These are phyloP conservation scores for Poliocrania exsul DNA, from an alignment of 2,797 vertebrate species.

Conservation along the genomic window DNA sequence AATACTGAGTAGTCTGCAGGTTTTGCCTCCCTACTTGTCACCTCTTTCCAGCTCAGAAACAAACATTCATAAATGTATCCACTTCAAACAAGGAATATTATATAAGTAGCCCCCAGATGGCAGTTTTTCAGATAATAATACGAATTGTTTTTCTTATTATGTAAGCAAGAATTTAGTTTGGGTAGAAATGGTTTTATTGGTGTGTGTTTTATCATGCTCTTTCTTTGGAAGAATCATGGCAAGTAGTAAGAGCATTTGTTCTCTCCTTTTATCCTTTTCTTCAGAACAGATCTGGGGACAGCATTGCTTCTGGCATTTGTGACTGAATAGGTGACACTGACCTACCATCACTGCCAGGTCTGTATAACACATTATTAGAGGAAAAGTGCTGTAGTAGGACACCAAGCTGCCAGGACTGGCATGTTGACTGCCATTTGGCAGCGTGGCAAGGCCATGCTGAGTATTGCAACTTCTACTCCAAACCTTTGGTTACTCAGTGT, in stretches of 20 bases:
- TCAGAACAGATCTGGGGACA: neutral
- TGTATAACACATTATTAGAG: neutral
- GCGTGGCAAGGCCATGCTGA: fast-evolving
- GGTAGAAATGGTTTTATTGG: neutral
- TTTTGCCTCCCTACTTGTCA: constrained; percentile 2
- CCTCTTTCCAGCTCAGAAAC: neutral
- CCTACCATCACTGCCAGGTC: neutral
- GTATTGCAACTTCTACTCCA: neutral
- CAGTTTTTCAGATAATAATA: neutral
- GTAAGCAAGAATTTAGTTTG: neutral
- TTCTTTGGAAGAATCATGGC: neutral
- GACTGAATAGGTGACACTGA: neutral
- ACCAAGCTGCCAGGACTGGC: neutral
- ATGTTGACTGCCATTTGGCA: neutral
- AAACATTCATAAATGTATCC: neutral
- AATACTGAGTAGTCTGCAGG: neutral
- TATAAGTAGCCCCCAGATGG: neutral
- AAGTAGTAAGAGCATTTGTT: neutral
- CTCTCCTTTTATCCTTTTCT: neutral
- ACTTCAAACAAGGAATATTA: neutral
- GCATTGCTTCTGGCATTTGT: neutral
- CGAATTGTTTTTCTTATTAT: neutral
- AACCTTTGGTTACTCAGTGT: neutral
- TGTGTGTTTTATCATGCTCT: neutral
- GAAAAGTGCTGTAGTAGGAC: neutral